A percentile compares a stretch with the other conserved stretches of the same genome.
Conservation (phyloP, 1,140 invertebrate species). For the Scaptomyza pallida region DNA sequence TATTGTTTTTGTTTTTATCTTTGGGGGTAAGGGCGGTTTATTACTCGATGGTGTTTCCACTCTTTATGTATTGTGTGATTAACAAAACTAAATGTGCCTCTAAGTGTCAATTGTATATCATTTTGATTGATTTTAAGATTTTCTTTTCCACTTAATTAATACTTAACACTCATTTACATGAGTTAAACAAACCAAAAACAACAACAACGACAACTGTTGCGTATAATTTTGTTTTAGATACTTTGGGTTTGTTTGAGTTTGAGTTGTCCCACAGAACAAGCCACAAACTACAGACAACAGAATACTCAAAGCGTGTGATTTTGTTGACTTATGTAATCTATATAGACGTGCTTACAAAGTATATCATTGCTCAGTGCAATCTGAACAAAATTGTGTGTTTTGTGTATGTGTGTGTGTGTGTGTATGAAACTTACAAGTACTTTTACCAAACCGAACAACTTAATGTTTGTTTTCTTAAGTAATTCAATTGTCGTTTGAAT, state of each 20-base stretch:
- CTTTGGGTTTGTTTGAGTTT: constrained; percentile 39
- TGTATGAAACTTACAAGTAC: constrained; percentile 1
- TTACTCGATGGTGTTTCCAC: constrained; percentile 43
- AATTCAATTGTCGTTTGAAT: constrained; percentile 19
- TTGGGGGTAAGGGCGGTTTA: constrained; percentile 32
- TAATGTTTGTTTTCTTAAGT: constrained; percentile 30
- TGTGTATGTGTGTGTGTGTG: constrained; percentile 37
- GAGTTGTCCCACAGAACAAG: constrained; percentile 36
- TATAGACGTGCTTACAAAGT: constrained; percentile 38
- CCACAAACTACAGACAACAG: constrained; percentile 35
- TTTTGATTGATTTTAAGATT: constrained; percentile 17
- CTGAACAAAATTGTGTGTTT: constrained; percentile 66
- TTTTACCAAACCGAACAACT: constrained; percentile 19
- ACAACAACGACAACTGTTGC: constrained; percentile 31
- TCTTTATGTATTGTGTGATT: constrained; percentile 63
- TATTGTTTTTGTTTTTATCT: constrained; percentile 20
- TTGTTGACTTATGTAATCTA: constrained; percentile 67
- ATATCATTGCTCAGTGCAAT: constrained; percentile 44
- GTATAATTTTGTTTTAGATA: constrained; percentile 30
- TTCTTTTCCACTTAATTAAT: constrained; percentile 2
- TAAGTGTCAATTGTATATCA: constrained; percentile 65
- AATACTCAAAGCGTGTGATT: constrained; percentile 50
- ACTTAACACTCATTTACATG: neutral
- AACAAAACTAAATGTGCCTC: constrained; percentile 65
- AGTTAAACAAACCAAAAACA: too few species aligned